Evolutionary conservation across 2,113 vertebrate species (phyloP).

Genomic region (Dolichotis patagonum): DNA sequence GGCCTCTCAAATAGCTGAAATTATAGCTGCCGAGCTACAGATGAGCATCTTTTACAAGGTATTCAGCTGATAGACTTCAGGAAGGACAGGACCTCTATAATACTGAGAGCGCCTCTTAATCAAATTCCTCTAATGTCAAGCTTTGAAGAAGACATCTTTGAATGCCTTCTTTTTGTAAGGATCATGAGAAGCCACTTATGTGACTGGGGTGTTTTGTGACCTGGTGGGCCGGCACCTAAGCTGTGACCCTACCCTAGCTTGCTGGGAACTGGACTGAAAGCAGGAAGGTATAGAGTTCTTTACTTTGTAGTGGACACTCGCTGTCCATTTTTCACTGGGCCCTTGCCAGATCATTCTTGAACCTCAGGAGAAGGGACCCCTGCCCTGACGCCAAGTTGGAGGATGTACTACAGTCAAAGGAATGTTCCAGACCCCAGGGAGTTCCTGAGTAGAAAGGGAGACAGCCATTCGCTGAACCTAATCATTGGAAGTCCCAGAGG

Average conservation of each 20-base stretch:
- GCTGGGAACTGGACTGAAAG: not conserved
- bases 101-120: conserved; percentile 7
- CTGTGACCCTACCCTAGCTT: not conserved
- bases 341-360: not conserved
- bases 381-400: not conserved
- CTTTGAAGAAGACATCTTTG: not conserved
- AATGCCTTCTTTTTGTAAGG: not conserved
- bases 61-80: not conserved
- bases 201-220: not conserved
- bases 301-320: not conserved
- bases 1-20: not conserved
- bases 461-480: not conserved
- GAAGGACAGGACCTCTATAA: not conserved
- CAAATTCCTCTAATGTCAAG: not conserved
- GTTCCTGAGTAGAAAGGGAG: not conserved
- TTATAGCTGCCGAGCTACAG: not conserved
- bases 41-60: conserved; percentile 27
- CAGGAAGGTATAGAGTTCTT: not conserved
- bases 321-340: not conserved
- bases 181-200: not conserved
- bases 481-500: not conserved
- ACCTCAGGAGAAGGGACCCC: not conserved
- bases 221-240: not conserved
- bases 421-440: not conserved
- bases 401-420: not conserved